Evolutionary conservation across 2,888 invertebrate genomes (phyloP).

Genomic region (Chorisops tibialis): DNA sequence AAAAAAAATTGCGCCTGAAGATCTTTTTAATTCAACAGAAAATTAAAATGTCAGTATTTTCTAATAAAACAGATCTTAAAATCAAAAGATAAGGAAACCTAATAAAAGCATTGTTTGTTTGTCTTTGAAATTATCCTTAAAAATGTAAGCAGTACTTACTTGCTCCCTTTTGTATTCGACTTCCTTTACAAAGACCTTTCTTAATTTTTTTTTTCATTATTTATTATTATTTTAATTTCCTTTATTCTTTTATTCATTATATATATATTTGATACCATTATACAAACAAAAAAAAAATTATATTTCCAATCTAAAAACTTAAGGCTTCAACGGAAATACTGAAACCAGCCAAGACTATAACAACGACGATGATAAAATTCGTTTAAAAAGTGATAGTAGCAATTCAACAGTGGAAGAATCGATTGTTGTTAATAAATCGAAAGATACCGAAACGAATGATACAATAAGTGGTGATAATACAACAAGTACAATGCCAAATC

Average conservation of each 20-base stretch:
- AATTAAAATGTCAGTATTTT: too few relatives aligned
- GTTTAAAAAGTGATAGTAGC: slow-evolving; percentile 29
- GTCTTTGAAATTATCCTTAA: too few relatives aligned
- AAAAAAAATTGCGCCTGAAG: too few relatives aligned
- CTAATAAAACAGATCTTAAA: too few relatives aligned
- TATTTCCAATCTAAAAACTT: background rate
- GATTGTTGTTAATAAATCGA: slow-evolving; percentile 26
- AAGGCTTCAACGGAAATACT: background rate
- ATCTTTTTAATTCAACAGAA: too few relatives aligned
- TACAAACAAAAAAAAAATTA: background rate
- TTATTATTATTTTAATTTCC: background rate
- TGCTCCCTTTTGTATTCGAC: too few relatives aligned
- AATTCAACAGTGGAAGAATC: slow-evolving; percentile 28
- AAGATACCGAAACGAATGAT: background rate
- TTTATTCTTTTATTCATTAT: background rate
- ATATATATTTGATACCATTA: slow-evolving; percentile 2
- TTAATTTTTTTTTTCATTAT: background rate
- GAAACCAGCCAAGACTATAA: too few relatives aligned
- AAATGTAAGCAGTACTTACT: too few relatives aligned
- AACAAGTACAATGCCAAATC: background rate
- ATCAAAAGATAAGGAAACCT: too few relatives aligned
- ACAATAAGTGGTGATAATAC: slow-evolving; percentile 8
- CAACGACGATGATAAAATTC: background rate
- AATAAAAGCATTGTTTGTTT: too few relatives aligned
- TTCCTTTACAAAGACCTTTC: too few relatives aligned